Conservation (phyloP, 2,888 invertebrate species). For the Chymomyza fuscimana region DNA sequence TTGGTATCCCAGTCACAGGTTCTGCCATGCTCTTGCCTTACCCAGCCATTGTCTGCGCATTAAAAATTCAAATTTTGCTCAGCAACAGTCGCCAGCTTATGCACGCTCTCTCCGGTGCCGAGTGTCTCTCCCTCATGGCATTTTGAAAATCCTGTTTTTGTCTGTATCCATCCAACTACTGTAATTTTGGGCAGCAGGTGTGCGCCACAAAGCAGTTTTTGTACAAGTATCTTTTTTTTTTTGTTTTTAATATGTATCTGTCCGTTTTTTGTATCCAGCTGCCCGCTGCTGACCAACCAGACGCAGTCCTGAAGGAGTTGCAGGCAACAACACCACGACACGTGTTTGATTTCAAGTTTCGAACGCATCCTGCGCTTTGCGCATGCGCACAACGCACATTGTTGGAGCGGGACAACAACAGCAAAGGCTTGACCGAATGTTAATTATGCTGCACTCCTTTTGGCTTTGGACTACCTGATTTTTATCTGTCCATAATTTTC, state of each 20-base stretch:
- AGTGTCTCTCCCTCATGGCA: neutral
- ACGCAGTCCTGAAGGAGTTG: constrained; percentile 33
- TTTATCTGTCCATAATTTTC: constrained; percentile 51
- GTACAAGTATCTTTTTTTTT: constrained; percentile 1
- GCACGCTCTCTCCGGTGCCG: neutral
- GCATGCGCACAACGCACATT: too few species aligned
- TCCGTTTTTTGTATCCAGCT: constrained; percentile 6
- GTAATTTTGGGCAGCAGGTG: constrained; percentile 66
- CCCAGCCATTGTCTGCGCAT: constrained; percentile 20
- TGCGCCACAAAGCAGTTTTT: constrained; percentile 16
- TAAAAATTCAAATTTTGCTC: constrained; percentile 58
- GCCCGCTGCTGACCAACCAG: constrained; percentile 57
- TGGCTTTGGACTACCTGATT: constrained; percentile 59
- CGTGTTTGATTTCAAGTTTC: constrained; percentile 72
- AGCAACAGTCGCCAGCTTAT: neutral
- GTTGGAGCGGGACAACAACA: constrained; percentile 16
- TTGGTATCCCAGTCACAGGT: neutral
- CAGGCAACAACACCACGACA: constrained; percentile 41
- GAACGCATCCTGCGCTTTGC: constrained; percentile 55
- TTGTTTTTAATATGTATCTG: constrained; percentile 21
- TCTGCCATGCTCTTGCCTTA: neutral
- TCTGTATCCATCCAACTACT: constrained; percentile 43
- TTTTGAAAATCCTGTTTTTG: constrained; percentile 62
- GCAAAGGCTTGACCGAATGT: constrained; percentile 40
- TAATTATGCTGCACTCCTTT: constrained; percentile 56